Percentiles rank a stretch among this genome's conserved stretches.
phyloP scores from a whole-genome alignment of 2,113 vertebrate species.

The Spea multiplicata region DNA sequence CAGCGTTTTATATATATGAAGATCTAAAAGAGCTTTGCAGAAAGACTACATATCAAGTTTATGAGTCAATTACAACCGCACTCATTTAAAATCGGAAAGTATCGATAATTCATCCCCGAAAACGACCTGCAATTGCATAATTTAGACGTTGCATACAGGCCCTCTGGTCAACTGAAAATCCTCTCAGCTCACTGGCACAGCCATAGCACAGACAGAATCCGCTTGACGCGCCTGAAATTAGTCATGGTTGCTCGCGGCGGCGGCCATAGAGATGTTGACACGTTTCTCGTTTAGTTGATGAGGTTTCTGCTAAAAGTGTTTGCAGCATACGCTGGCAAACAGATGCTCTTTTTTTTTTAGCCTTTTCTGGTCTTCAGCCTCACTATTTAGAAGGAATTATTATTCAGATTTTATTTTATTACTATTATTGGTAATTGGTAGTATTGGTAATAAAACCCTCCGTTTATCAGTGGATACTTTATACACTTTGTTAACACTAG shows the following conservation, averaged over 20 bases:
- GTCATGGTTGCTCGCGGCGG: too few species aligned
- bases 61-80: slow-evolving; percentile 35
- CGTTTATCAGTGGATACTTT: too few species aligned
- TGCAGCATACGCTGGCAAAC: neutral
- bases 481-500: too few species aligned
- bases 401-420: too few species aligned
- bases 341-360: too few species aligned
- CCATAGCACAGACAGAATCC: too few species aligned
- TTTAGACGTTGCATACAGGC: neutral
- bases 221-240: too few species aligned
- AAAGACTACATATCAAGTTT: slow-evolving; percentile 34
- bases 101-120: slow-evolving; percentile 17
- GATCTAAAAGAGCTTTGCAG: slow-evolving; percentile 7
- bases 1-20: slow-evolving; percentile 14
- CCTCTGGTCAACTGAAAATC: neutral
- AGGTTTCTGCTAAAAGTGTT: neutral
- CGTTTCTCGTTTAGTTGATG: neutral
- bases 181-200: neutral
- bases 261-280: too few species aligned
- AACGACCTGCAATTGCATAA: slow-evolving; percentile 1
- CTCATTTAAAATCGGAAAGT: slow-evolving; percentile 4
- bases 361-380: too few species aligned
- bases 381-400: too few species aligned
- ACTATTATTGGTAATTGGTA: too few species aligned
- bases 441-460: too few species aligned